Evolutionary conservation across 2,888 invertebrate genomes (phyloP).

Genomic region (Tinea pellionella): DNA sequence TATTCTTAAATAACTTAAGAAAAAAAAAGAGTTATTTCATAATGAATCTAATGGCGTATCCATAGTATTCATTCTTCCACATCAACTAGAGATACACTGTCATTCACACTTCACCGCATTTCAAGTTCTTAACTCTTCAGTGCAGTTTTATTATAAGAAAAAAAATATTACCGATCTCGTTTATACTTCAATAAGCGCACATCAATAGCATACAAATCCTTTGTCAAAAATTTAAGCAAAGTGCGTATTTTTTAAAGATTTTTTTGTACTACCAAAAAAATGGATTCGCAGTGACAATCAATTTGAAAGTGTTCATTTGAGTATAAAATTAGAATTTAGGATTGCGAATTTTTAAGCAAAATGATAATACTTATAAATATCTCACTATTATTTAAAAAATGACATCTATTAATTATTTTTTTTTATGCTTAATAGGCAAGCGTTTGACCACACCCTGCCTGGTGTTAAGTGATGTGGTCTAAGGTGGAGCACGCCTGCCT

Average conservation of each 20-base stretch:
- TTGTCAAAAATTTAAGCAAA: conserved; percentile 12
- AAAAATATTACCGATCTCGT: conserved; percentile 21
- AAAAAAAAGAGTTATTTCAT: too few relatives aligned
- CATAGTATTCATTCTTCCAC: conserved; percentile 16
- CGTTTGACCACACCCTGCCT: too few relatives aligned
- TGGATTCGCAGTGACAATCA: background rate
- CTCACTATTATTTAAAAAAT: too few relatives aligned
- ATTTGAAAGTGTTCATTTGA: background rate
- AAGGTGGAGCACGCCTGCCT: too few relatives aligned
- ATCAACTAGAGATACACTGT: conserved; percentile 22
- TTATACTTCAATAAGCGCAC: conserved; percentile 26
- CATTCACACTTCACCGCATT: conserved; percentile 41
- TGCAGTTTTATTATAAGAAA: conserved; percentile 27
- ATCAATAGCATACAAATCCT: conserved; percentile 24
- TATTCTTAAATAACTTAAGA: too few relatives aligned
- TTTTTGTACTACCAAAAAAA: background rate
- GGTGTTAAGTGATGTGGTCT: too few relatives aligned
- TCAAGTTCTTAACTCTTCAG: conserved; percentile 26
- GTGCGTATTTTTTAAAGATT: background rate
- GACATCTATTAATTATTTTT: too few relatives aligned
- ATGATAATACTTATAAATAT: too few relatives aligned
- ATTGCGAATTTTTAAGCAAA: background rate
- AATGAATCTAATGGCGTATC: background rate
- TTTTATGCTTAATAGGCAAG: too few relatives aligned
- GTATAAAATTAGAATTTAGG: background rate